A percentile compares a stretch with the other conserved stretches of the same genome.
These are phyloP conservation scores for Congeria kusceri DNA, from an alignment of 2,888 invertebrate genomes.

Conservation along the genomic window DNA sequence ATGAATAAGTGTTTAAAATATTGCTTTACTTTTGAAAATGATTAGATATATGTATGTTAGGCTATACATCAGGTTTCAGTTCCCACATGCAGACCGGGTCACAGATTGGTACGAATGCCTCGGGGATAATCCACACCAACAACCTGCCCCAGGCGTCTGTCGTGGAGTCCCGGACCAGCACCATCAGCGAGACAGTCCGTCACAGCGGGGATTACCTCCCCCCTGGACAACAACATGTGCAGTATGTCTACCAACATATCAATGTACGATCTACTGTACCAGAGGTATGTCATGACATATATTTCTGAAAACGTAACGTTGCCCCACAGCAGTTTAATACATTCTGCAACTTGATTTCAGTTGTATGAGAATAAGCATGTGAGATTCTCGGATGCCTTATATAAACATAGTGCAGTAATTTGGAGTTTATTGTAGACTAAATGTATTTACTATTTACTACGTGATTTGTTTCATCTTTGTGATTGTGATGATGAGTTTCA, in stretches of 20 bases:
- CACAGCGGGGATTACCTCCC: slow-evolving; percentile 66
- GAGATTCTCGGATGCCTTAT: too few relatives aligned
- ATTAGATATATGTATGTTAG: background rate
- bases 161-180: slow-evolving; percentile 74
- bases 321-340: too few relatives aligned
- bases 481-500: too few relatives aligned
- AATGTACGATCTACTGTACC: slow-evolving; percentile 68
- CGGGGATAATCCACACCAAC: slow-evolving; percentile 60
- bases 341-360: too few relatives aligned
- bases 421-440: too few relatives aligned
- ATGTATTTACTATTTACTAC: too few relatives aligned
- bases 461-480: too few relatives aligned
- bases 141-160: slow-evolving; percentile 44
- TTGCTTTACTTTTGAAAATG: background rate
- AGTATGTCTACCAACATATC: slow-evolving; percentile 26
- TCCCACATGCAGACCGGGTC: slow-evolving; percentile 42
- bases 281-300: slow-evolving; percentile 37
- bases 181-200: slow-evolving; percentile 75
- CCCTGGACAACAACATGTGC: slow-evolving; percentile 53
- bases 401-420: too few relatives aligned
- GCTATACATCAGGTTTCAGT: slow-evolving; percentile 28
- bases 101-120: slow-evolving; percentile 60
- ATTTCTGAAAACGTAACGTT: background rate
- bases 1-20: slow-evolving; percentile 1
- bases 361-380: too few relatives aligned